These are phyloP conservation scores for Himalopsyche tibetana DNA, from an alignment of 2,888 invertebrate genomes.

Conservation along the genomic window DNA sequence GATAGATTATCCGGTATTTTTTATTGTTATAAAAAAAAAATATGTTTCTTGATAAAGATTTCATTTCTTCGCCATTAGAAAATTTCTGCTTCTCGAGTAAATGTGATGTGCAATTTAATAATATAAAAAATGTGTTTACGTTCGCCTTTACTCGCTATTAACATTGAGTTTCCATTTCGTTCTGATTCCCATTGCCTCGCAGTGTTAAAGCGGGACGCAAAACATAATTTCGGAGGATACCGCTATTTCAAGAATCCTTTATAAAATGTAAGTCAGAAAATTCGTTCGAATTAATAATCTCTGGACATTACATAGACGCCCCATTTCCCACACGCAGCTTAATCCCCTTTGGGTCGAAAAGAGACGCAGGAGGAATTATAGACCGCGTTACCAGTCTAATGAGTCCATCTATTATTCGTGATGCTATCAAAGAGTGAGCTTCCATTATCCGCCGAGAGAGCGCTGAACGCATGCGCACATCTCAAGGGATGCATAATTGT, in stretches of 20 bases:
- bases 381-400: slow-evolving; percentile 63
- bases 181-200: too few species aligned
- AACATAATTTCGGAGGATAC: neutral
- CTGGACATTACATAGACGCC: slow-evolving; percentile 37
- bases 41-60: too few species aligned
- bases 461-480: slow-evolving; percentile 27
- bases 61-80: too few species aligned
- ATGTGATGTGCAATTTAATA: too few species aligned
- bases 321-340: slow-evolving; percentile 28
- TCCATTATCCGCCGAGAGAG: slow-evolving; percentile 29
- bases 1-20: too few species aligned
- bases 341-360: slow-evolving; percentile 46
- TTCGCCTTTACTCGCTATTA: too few species aligned
- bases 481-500: slow-evolving; percentile 29
- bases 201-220: neutral
- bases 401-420: slow-evolving; percentile 64
- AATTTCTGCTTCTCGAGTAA: too few species aligned
- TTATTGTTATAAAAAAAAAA: too few species aligned
- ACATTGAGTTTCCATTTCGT: too few species aligned
- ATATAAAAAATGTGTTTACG: too few species aligned
- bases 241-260: slow-evolving; percentile 33
- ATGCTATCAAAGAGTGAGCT: slow-evolving; percentile 39
- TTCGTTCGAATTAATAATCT: slow-evolving; percentile 36
- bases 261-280: slow-evolving; percentile 37
- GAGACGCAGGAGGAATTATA: slow-evolving; percentile 53